Base-by-base conservation (phyloP, 2,797 vertebrate species). In the Phrynocephalus guinanensis region DNA sequence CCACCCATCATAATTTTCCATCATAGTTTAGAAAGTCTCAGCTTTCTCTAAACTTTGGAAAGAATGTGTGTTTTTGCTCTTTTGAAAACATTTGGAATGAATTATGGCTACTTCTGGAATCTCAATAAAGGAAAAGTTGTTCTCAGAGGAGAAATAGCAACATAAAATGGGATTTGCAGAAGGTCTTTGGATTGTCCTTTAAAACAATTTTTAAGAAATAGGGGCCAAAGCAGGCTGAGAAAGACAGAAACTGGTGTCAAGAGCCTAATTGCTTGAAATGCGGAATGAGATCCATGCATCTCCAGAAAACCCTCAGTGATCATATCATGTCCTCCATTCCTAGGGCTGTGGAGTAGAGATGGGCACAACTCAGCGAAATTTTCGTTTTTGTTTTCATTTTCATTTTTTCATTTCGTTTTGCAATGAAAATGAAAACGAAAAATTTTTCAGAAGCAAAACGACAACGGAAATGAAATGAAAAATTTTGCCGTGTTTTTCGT, bases 11-110 rank as follows among this genome's bases (percentile, higher is more conserved):
- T 38, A 77, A 89, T 93, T 66, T 77, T 94, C 91, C 91, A 94
- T 93, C 93, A 91, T 76, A 83, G 81, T 93, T 95, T 89, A 95
- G 95, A 96, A 95, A 90, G 94, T 95, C 96, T 96, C 95, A 96
- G 92, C 95, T 96, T 96, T 96, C 91, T 95, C 90, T 92, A 94
- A 91, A 84, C 86, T 92, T 95, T 97, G 96, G 96, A 97, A 97
- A 96, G 96, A 97, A 96, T 95, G 92, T 92, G 95, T 96, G 95
- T 91, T 96, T 95, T 95, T 95, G 95, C 95, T 95, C 89, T 93
- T 97, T 96, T 94, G 92, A 95, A 96, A 97, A 97, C 97, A 97
- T 97, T 97, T 97, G 97, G 97, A 97, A 97, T 95, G 96, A 96
- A 97, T 97, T 97, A 97, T 96, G 93, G 96, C 94, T 93, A 91